These are phyloP conservation scores for Scaptomyza tumidula DNA, from an alignment of 2,888 invertebrate genomes.

Conservation along the genomic window DNA sequence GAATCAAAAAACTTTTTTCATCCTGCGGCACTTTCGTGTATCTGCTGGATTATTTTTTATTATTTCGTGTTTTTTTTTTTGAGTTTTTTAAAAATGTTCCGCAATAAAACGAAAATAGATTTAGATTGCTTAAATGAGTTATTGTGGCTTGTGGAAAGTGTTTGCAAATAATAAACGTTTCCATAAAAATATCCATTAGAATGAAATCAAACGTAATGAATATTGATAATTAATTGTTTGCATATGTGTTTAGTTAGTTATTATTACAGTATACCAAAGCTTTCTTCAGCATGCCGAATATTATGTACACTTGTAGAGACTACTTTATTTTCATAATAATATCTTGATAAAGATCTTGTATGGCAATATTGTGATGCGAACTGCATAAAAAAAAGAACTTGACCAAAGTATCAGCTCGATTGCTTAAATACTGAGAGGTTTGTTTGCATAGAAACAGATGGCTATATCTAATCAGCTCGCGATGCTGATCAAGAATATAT, in stretches of 20 bases:
- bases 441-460: too few species aligned
- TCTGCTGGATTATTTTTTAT: constrained; percentile 45
- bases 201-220: constrained; percentile 3
- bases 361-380: too few species aligned
- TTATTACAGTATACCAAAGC: not conserved
- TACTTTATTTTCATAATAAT: too few species aligned
- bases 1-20: constrained; percentile 50
- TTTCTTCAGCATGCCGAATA: too few species aligned
- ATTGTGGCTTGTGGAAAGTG: constrained; percentile 25
- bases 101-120: constrained; percentile 46
- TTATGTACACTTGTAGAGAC: too few species aligned
- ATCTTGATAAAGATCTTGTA: too few species aligned
- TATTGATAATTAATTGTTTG: not conserved
- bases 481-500: too few species aligned
- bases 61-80: not conserved
- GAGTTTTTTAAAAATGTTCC: not conserved
- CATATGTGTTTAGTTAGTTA: not conserved
- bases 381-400: too few species aligned
- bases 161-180: constrained; percentile 22
- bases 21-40: constrained; percentile 70
- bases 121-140: constrained; percentile 46
- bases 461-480: too few species aligned
- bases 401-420: too few species aligned
- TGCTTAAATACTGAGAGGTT: too few species aligned
- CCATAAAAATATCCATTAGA: constrained; percentile 1